Evolutionary conservation across 2,888 invertebrate species (phyloP).

Genomic region (Cerceris ruficornis): DNA sequence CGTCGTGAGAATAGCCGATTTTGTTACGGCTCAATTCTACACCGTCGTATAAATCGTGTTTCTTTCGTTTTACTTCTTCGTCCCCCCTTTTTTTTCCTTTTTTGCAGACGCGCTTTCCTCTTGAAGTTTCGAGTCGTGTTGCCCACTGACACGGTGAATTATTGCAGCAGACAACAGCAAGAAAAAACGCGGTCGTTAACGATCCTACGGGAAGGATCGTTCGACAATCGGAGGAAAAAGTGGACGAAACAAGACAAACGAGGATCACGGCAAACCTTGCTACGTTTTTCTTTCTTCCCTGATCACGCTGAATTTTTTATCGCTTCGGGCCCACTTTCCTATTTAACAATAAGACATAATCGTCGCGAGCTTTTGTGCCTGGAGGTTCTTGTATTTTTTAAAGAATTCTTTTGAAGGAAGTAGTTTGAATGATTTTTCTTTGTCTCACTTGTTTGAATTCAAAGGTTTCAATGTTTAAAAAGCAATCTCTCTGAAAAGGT

Average conservation of each 20-base stretch:
- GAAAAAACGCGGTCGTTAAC: conserved; percentile 5
- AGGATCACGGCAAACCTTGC: background rate
- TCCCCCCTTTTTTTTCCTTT: background rate
- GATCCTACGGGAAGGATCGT: background rate
- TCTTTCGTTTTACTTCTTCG: background rate
- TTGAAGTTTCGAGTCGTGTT: background rate
- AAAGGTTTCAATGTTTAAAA: no score
- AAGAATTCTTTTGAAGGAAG: no score
- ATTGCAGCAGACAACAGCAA: background rate
- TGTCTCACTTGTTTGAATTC: no score
- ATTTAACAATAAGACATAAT: no score
- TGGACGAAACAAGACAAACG: background rate
- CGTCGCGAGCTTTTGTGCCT: no score
- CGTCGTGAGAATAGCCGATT: no score
- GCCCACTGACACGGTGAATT: conserved; percentile 7
- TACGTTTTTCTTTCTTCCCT: background rate
- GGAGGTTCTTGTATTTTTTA: no score
- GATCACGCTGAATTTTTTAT: background rate
- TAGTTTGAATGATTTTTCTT: no score
- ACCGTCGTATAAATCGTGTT: background rate
- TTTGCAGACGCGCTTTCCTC: background rate
- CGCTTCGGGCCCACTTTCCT: no score
- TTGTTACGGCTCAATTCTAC: background rate
- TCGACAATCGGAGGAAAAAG: background rate
- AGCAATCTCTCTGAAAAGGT: no score